Conservation (phyloP, 1,140 invertebrate genomes). For the Ceratosolen fusciceps region DNA sequence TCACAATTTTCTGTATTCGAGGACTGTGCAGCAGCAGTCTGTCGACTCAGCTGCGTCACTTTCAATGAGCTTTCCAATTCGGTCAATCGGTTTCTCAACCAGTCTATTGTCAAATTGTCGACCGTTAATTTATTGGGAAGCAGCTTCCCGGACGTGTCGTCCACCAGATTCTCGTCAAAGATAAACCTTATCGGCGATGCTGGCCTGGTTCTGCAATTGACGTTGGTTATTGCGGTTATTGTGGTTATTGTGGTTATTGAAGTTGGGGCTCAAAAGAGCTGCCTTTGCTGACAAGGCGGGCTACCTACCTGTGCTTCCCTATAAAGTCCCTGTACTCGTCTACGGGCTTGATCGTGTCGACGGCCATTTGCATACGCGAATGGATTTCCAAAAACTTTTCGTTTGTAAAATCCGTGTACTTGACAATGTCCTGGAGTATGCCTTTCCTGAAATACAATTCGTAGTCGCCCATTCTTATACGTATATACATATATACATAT, state of each 20-base stretch:
- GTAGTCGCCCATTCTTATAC: too few species aligned
- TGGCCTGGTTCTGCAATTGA: constrained; percentile 77
- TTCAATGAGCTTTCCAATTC: constrained; percentile 79
- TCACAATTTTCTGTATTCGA: constrained; percentile 64
- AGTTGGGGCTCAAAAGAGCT: too few species aligned
- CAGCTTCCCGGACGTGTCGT: constrained; percentile 86
- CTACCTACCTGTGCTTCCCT: constrained; percentile 86
- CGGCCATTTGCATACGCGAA: constrained; percentile 77
- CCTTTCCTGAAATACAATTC: constrained; percentile 77
- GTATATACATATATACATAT: too few species aligned
- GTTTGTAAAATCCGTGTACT: constrained; percentile 81
- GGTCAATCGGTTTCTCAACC: constrained; percentile 81
- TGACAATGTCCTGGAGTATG: constrained; percentile 81
- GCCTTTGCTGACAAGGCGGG: too few species aligned
- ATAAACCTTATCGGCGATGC: constrained; percentile 82
- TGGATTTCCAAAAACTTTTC: constrained; percentile 85
- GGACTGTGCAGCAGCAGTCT: constrained; percentile 59
- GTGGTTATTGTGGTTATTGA: too few species aligned
- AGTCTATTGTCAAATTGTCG: constrained; percentile 92
- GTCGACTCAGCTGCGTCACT: constrained; percentile 64
- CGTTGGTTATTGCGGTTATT: too few species aligned
- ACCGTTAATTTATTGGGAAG: constrained; percentile 87
- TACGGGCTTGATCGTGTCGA: constrained; percentile 81
- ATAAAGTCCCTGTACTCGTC: constrained; percentile 89
- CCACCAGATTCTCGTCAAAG: constrained; percentile 87